Conservation (phyloP, 2,797 vertebrate genomes). For the Calcarius lapponicus region DNA sequence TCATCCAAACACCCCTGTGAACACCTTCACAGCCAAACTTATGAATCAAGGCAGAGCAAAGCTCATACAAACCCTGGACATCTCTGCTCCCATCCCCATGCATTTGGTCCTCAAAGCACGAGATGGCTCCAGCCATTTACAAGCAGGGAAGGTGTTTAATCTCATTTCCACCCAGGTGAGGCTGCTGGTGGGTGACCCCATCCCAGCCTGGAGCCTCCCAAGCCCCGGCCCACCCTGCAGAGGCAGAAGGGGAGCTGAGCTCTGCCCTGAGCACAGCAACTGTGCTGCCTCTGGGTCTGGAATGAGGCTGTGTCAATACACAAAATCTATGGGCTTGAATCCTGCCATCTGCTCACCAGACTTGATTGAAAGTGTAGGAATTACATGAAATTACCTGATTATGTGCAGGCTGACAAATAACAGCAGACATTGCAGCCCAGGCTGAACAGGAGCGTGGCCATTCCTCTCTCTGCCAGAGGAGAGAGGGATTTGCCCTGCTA, state of each 20-base stretch:
- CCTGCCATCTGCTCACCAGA: constrained; percentile 49
- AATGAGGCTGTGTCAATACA: neutral
- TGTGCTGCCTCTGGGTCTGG: neutral
- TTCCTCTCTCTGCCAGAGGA: neutral
- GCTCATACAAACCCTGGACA: neutral
- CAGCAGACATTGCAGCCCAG: constrained; percentile 15
- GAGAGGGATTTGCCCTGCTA: neutral
- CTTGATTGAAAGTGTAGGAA: constrained; percentile 54
- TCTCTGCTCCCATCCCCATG: neutral
- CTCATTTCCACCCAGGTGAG: neutral
- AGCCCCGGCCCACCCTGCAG: rapidly evolving
- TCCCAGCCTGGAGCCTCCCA: neutral
- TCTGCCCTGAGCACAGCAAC: rapidly evolving
- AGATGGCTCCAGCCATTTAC: neutral
- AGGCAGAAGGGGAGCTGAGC: neutral
- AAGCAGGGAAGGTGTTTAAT: neutral
- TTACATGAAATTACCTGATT: constrained; percentile 63
- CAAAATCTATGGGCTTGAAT: neutral
- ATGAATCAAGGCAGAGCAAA: neutral
- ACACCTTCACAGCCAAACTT: neutral
- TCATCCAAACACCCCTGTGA: too few species aligned
- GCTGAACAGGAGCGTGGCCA: neutral
- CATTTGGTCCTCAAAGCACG: neutral
- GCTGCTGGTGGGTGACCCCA: neutral
- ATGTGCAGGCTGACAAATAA: constrained; percentile 33